Base-by-base conservation (phyloP, 1,140 invertebrate species). In the Dinoponera quadriceps region DNA sequence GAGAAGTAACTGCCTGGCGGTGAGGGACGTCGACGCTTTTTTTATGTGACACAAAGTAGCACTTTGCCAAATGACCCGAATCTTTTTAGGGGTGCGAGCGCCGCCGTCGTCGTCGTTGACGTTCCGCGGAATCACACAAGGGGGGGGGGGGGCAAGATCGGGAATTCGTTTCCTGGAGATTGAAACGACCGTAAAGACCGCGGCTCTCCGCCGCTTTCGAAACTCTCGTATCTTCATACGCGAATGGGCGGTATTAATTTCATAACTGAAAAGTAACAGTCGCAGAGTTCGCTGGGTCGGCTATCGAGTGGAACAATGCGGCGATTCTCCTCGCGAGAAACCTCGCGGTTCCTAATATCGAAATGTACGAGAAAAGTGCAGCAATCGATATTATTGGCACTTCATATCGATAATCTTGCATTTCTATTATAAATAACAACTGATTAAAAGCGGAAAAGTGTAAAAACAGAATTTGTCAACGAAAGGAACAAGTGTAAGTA, bases 41-140 rank as follows among this genome's bases (percentile, higher is more conserved):
- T 93, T 92, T 93, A 93, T 91, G 87, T 84, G 91, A 94, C 93
- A 94, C 92, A 94, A 94, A 94, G 93, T 94, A 94, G 93, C 93
- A 94, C 93, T 94, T 93, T 94, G 91, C 92, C 93, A 94, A 94
- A 94, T 94, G 93, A 94, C 91, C 92, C 93, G 92, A 93, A 93
- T 92, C 93, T 93, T 93, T 93, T 91, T 89, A 87, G 90, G 89
- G 75, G 89, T 84, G 90, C 77, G 74, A 80, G n/a, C n/a, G n/a
- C 60, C 73, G 55, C 27, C 48, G 27, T 49, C 22, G 29, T 69
- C 68, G 60, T 74, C 74, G 51, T 71, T 73, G 27, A 82, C 84
- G 54, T 75, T 25, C 66, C 59, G 14, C 49, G 71, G 68, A 69
- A 72, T 85, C 87, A 65, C 72, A 81, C 62, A n/a, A n/a, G n/a